phyloP scores from a whole-genome alignment of 1,140 invertebrate species.

The Habropoda laboriosa region DNA sequence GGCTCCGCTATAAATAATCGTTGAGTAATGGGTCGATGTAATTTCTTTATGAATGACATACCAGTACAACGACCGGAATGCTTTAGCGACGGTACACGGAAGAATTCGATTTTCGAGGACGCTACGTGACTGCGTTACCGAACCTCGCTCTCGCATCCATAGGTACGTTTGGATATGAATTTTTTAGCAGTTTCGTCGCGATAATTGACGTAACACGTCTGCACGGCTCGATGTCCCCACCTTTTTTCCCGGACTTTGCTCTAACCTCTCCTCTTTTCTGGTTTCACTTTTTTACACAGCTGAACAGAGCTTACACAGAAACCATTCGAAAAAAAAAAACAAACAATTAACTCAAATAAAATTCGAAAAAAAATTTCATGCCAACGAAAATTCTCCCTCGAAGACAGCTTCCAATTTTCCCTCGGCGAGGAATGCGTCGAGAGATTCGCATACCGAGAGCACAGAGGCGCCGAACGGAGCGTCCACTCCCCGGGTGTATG shows the following conservation, averaged over 20 bases:
- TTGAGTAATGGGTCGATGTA: slow-evolving; percentile 48
- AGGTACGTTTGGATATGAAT: slow-evolving; percentile 45
- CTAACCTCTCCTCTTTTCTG: not conserved
- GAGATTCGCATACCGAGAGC: too few species aligned
- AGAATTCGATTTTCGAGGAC: slow-evolving; percentile 54
- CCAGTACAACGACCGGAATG: slow-evolving; percentile 30
- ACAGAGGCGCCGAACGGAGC: not conserved
- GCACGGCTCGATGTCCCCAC: not conserved
- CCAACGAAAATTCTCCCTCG: too few species aligned
- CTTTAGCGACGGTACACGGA: slow-evolving; percentile 44
- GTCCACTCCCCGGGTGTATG: too few species aligned
- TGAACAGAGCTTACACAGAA: too few species aligned
- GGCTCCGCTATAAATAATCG: slow-evolving; percentile 49
- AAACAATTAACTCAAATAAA: too few species aligned
- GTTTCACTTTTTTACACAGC: too few species aligned
- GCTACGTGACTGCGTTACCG: slow-evolving; percentile 48
- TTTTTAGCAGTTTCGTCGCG: slow-evolving; percentile 26
- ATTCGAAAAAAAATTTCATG: too few species aligned
- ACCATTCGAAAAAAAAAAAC: too few species aligned
- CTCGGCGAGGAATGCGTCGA: too few species aligned
- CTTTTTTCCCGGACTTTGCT: not conserved
- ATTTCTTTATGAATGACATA: slow-evolving; percentile 56
- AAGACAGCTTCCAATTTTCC: too few species aligned
- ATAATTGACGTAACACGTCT: slow-evolving; percentile 9
- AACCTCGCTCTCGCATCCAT: slow-evolving; percentile 34